Base-by-base conservation (phyloP, 2,113 vertebrate species). In the Corythoichthys intestinalis region DNA sequence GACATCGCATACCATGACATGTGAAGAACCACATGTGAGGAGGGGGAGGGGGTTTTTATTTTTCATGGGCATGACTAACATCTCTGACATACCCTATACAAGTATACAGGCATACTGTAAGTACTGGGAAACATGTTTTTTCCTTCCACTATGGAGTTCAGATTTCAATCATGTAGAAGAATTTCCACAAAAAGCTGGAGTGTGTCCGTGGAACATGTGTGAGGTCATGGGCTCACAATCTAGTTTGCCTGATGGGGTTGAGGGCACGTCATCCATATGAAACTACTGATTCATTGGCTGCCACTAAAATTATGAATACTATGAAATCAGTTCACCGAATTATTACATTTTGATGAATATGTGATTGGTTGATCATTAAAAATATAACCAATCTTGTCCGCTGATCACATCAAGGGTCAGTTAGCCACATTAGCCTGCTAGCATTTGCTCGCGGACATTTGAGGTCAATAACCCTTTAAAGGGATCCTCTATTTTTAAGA, bases 1-100 rank as follows among this genome's bases (percentile, higher is more conserved):
- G 60, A 65, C 48, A 34, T 70, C 63, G 54, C 66, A 76, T 47
- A 62, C 56, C 70, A 41, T 65, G 44, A 17, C 46, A 52, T 69
- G 37, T 46, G 28, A 74, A 52, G 49, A 67, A 66, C 41, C 72
- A 72, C 46, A 68, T 58, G 56, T 37, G 34, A 4, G 34, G 34
- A 34, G 34, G 54, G n/a, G 53, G 20, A 10, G n/a, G 53, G 8
- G 4, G 15, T 35, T n/a, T 54, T 20, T 12, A 56, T 12, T 7
- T 20, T 20, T 20, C 10, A 12, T 34, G 53, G 53, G 53, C 56
- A 58, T 58, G 56, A 58, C 56, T 38, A 58, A 58, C 56, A 37
- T 56, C 9, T n/a, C 28, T n/a, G 9, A 11, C 28, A 56, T 34
- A 2, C 17, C 15, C 12, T 49, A 14, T 10, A 14, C 48, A 52